A percentile compares a stretch with the other conserved stretches of the same genome.
Evolutionary conservation across 1,140 invertebrate genomes (phyloP).

Genomic region (Bombus huntii): DNA sequence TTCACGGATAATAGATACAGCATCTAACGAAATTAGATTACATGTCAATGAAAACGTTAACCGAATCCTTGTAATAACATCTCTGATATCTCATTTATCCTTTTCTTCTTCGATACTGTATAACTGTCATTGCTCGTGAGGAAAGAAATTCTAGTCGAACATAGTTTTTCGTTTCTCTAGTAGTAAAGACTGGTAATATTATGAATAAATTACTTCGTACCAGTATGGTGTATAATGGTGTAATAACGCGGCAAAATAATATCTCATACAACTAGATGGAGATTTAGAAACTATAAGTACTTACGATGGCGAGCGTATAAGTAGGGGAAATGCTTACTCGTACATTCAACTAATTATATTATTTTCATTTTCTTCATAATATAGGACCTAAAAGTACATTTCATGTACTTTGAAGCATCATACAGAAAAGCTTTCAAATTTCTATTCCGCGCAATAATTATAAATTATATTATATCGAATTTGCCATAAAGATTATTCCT

Average conservation of each 20-base stretch:
- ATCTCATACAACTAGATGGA: too few relatives aligned
- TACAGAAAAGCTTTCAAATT: neutral
- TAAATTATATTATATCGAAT: neutral
- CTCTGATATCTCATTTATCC: neutral
- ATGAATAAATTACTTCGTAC: too few relatives aligned
- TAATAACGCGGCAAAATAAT: too few relatives aligned
- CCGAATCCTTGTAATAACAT: neutral
- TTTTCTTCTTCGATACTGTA: neutral
- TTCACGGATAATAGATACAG: constrained; percentile 43
- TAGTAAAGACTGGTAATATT: neutral
- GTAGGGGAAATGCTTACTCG: too few relatives aligned
- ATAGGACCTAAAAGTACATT: neutral
- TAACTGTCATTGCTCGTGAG: neutral
- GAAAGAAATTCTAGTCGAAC: neutral
- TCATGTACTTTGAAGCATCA: neutral
- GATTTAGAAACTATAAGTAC: neutral
- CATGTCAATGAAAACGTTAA: neutral
- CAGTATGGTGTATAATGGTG: too few relatives aligned
- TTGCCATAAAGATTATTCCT: neutral
- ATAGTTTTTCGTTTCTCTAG: neutral
- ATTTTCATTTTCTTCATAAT: too few relatives aligned
- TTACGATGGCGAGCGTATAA: too few relatives aligned
- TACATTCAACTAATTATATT: too few relatives aligned
- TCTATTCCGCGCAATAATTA: neutral
- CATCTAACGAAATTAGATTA: constrained; percentile 16